Percentiles rank a stretch among this genome's conserved stretches.
phyloP scores from a whole-genome alignment of 2,888 invertebrate genomes.

The Sipha maydis region DNA sequence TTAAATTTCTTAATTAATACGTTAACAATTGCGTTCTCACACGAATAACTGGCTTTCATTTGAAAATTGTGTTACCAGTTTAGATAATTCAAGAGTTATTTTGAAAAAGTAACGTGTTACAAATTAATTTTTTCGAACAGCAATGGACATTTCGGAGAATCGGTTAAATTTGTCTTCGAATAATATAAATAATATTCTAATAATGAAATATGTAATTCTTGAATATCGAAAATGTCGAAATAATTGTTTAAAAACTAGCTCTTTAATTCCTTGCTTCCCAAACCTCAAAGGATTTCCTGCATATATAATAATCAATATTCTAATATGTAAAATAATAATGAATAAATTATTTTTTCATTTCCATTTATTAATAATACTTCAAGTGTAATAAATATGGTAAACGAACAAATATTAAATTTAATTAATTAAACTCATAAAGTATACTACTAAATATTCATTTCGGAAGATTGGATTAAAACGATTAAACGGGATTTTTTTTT shows the following conservation, averaged over 20 bases:
- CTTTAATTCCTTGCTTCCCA: not conserved
- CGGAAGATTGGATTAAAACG: too few species aligned
- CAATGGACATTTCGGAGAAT: not conserved
- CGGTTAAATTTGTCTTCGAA: too few species aligned
- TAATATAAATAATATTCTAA: too few species aligned
- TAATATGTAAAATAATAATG: not conserved
- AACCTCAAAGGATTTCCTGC: not conserved
- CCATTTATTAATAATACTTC: not conserved
- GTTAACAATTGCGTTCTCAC: not conserved
- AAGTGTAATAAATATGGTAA: not conserved
- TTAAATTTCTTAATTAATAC: constrained; percentile 24
- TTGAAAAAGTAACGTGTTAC: constrained; percentile 8
- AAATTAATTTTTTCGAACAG: not conserved
- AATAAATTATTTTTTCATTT: not conserved
- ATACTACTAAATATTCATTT: not conserved
- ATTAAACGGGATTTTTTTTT: too few species aligned
- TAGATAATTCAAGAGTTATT: not conserved
- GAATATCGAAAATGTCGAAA: not conserved
- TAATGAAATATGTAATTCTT: too few species aligned
- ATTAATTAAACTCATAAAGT: not conserved
- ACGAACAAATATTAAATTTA: not conserved
- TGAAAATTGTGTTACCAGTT: not conserved
- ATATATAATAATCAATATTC: not conserved
- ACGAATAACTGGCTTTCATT: constrained; percentile 35
- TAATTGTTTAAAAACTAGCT: not conserved